Evolutionary conservation across 2,113 vertebrate genomes (phyloP).

Genomic region (Calyptomena viridis): DNA sequence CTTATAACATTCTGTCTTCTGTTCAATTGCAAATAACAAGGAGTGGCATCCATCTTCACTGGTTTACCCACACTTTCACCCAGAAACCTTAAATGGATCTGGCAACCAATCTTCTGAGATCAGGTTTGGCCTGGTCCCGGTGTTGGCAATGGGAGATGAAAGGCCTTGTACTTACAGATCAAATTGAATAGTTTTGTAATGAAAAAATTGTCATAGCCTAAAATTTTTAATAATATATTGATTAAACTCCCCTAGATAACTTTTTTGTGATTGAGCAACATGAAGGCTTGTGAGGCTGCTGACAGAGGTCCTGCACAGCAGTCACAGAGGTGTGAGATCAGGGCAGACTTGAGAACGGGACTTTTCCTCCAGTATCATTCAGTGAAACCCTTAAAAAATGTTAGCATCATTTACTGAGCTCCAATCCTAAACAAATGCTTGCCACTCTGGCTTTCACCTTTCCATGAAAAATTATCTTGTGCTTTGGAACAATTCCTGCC

Average conservation of each 20-base stretch:
- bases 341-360: background rate
- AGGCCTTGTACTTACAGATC: background rate
- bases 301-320: background rate
- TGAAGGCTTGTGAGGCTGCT: background rate
- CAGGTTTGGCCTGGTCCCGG: fast-evolving
- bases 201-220: background rate
- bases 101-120: background rate
- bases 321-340: background rate
- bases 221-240: background rate
- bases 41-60: background rate
- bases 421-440: background rate
- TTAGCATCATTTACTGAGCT: background rate
- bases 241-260: background rate
- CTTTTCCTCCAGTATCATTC: background rate
- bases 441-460: background rate
- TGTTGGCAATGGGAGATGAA: background rate
- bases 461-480: background rate
- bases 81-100: background rate
- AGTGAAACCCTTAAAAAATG: background rate
- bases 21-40: background rate
- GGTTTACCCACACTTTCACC: background rate
- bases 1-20: slow-evolving; percentile 10
- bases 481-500: background rate
- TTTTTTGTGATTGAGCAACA: background rate
- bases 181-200: background rate